These are phyloP conservation scores for Ectemnius lituratus DNA, from an alignment of 2,888 invertebrate genomes.

Conservation along the genomic window DNA sequence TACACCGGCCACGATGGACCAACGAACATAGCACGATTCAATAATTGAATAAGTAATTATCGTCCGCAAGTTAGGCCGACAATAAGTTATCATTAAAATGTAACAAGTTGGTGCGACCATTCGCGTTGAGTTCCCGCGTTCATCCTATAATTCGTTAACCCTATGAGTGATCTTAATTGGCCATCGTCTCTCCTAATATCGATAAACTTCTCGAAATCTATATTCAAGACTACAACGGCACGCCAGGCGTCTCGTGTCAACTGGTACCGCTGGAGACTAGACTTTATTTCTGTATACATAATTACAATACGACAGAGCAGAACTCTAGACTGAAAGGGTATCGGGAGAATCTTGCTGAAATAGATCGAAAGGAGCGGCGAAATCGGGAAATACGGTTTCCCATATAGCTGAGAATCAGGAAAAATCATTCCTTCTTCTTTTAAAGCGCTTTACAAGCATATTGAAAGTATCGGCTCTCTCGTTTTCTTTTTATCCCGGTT, in stretches of 20 bases:
- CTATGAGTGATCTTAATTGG: slow-evolving; percentile 35
- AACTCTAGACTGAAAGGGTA: no score
- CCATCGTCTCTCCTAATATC: slow-evolving; percentile 20
- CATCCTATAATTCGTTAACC: slow-evolving; percentile 6
- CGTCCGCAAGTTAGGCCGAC: slow-evolving; percentile 25
- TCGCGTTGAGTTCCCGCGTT: slow-evolving; percentile 1
- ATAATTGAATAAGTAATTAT: slow-evolving; percentile 22
- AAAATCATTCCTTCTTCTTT: slow-evolving; percentile 7
- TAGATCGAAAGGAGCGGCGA: no score
- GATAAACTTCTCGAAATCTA: slow-evolving; percentile 25
- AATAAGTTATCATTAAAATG: slow-evolving; percentile 20
- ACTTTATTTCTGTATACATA: slow-evolving; percentile 7
- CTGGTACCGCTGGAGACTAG: slow-evolving; percentile 37
- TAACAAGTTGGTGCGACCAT: slow-evolving; percentile 19
- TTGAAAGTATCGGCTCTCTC: slow-evolving; percentile 51
- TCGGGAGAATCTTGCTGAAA: no score
- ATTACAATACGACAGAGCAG: no score
- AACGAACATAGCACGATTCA: slow-evolving; percentile 5
- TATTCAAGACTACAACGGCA: slow-evolving; percentile 6
- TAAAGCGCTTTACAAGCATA: slow-evolving; percentile 53
- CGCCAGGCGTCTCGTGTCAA: slow-evolving; percentile 17
- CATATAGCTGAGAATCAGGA: background rate
- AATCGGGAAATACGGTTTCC: background rate
- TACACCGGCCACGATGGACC: background rate
- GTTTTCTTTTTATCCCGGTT: slow-evolving; percentile 18